These are phyloP conservation scores for Plecotus auritus DNA, from an alignment of 2,113 vertebrate species.

Conservation along the genomic window DNA sequence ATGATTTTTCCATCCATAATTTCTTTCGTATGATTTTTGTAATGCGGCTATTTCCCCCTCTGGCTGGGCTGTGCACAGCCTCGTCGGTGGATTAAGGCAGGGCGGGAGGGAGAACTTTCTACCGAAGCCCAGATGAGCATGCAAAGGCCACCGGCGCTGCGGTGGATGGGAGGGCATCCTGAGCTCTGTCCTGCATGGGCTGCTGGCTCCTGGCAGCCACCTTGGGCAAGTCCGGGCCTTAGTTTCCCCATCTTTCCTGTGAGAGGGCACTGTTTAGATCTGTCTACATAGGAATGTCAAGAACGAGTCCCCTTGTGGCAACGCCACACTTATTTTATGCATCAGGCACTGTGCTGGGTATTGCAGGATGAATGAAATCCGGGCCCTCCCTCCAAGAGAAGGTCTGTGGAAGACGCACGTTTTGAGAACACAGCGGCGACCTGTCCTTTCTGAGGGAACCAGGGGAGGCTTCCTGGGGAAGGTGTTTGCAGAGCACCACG, in stretches of 20 bases:
- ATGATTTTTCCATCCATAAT: constrained; percentile 87
- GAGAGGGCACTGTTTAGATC: background rate
- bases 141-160: background rate
- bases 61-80: constrained; percentile 65
- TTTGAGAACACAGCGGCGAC: background rate
- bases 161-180: rapidly evolving
- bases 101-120: background rate
- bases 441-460: background rate
- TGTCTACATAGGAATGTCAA: background rate
- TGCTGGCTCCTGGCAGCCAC: background rate
- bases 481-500: background rate
- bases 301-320: background rate
- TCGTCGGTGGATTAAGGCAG: constrained; percentile 73
- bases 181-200: rapidly evolving
- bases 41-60: constrained; percentile 73
- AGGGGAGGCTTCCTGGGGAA: background rate
- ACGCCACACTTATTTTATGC: background rate
- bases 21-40: constrained; percentile 85
- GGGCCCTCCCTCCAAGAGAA: background rate
- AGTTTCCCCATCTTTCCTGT: background rate
- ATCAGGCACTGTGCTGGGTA: background rate
- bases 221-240: background rate
- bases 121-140: background rate
- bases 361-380: background rate
- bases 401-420: background rate